Evolutionary conservation across 2,888 invertebrate species (phyloP).

Genomic region (Standfussiana lucernea): DNA sequence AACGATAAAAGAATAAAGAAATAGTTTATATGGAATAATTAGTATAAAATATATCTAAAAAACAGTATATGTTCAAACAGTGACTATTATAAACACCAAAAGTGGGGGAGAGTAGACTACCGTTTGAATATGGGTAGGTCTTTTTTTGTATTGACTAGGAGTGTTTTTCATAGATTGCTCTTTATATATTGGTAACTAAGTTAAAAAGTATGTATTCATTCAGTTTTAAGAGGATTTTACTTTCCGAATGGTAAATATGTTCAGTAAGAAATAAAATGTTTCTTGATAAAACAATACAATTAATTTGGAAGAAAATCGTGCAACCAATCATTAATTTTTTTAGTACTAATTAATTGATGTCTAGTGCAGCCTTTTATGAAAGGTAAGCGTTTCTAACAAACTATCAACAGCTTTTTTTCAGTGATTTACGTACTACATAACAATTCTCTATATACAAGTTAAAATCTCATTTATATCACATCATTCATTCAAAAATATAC

Average conservation of each 20-base stretch:
- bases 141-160: slow-evolving; percentile 2
- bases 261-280: neutral
- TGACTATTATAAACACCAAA: neutral
- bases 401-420: slow-evolving; percentile 70
- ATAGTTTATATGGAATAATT: neutral
- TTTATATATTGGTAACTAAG: neutral
- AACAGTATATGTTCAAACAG: neutral
- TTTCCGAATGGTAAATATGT: neutral
- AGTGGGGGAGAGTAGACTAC: neutral
- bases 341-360: slow-evolving; percentile 42
- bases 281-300: neutral
- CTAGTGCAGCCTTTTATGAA: slow-evolving; percentile 56
- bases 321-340: slow-evolving; percentile 31
- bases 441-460: slow-evolving; percentile 82
- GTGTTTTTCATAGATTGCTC: neutral
- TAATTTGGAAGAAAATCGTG: slow-evolving; percentile 22
- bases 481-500: slow-evolving; percentile 88
- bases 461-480: slow-evolving; percentile 87
- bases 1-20: neutral
- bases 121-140: neutral
- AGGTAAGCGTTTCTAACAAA: slow-evolving; percentile 67
- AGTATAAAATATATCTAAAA: neutral
- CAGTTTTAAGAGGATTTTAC: neutral
- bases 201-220: neutral
- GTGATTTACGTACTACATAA: slow-evolving; percentile 83